Evolutionary conservation across 2,888 invertebrate species (phyloP).

Genomic region (Drosophila koepferae): DNA sequence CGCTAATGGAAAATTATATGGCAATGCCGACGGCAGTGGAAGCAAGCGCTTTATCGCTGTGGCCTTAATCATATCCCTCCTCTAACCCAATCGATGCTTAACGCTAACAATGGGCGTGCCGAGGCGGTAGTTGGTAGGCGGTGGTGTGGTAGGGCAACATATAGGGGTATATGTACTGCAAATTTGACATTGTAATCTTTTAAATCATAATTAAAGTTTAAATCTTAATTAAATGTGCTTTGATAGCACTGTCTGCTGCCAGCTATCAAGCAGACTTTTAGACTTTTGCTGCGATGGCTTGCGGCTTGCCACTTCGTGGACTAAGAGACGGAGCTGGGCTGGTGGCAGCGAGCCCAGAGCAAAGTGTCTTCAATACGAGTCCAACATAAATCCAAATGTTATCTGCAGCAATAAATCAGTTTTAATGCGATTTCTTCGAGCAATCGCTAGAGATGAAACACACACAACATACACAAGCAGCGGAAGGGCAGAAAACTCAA

Average conservation of each 20-base stretch:
- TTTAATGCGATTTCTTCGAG: slow-evolving; percentile 66
- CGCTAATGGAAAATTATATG: slow-evolving; percentile 55
- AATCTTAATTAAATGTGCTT: slow-evolving; percentile 71
- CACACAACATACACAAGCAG: background rate
- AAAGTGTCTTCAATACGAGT: slow-evolving; percentile 31
- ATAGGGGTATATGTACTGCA: slow-evolving; percentile 13
- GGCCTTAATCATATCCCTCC: slow-evolving; percentile 51
- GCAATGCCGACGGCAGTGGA: slow-evolving; percentile 28
- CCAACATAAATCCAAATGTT: slow-evolving; percentile 71
- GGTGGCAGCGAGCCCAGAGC: slow-evolving; percentile 7
- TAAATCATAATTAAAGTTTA: slow-evolving; percentile 75
- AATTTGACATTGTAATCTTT: slow-evolving; percentile 67
- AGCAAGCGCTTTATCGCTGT: slow-evolving; percentile 17
- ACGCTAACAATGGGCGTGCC: slow-evolving; percentile 22
- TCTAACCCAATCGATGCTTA: slow-evolving; percentile 38
- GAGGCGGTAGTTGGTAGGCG: no score
- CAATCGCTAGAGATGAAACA: slow-evolving; percentile 28
- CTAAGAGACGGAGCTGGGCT: background rate
- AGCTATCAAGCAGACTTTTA: background rate
- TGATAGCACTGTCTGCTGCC: slow-evolving; percentile 20
- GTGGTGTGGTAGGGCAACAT: background rate
- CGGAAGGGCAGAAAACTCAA: slow-evolving; percentile 29
- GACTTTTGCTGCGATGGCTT: background rate
- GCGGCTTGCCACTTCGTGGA: background rate
- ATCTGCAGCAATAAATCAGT: slow-evolving; percentile 76